Evolutionary conservation across 2,888 invertebrate species (phyloP).

Genomic region (Agonopterix heracliana): DNA sequence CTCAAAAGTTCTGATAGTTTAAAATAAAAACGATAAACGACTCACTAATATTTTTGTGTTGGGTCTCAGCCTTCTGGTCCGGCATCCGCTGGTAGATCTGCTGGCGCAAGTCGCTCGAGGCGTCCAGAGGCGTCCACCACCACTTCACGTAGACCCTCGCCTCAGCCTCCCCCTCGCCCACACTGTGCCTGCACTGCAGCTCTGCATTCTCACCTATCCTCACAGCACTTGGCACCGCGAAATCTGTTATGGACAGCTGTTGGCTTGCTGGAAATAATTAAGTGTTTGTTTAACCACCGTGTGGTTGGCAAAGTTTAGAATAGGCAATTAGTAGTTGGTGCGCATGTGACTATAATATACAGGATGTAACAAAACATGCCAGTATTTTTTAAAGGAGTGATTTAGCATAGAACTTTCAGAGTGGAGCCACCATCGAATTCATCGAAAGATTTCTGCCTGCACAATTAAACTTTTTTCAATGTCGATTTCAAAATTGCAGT

Average conservation of each 20-base stretch:
- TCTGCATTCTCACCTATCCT: slow-evolving; percentile 37
- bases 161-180: slow-evolving; percentile 25
- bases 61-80: not conserved
- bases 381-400: too few relatives aligned
- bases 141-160: slow-evolving; percentile 47
- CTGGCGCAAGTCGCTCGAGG: slow-evolving; percentile 24
- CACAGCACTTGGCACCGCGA: slow-evolving; percentile 44
- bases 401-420: too few relatives aligned
- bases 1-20: too few relatives aligned
- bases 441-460: too few relatives aligned
- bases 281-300: not conserved
- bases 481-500: too few relatives aligned
- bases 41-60: slow-evolving; percentile 1
- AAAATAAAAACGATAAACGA: not conserved
- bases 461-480: too few relatives aligned
- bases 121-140: slow-evolving; percentile 47
- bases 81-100: slow-evolving; percentile 48
- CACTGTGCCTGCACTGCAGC: slow-evolving; percentile 38
- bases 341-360: not conserved
- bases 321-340: not conserved
- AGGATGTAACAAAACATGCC: too few relatives aligned
- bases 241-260: slow-evolving; percentile 46
- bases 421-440: too few relatives aligned
- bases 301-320: not conserved
- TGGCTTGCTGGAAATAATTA: slow-evolving; percentile 39